phyloP scores from a whole-genome alignment of 2,888 invertebrate species.

The Hyposoter didymator region DNA sequence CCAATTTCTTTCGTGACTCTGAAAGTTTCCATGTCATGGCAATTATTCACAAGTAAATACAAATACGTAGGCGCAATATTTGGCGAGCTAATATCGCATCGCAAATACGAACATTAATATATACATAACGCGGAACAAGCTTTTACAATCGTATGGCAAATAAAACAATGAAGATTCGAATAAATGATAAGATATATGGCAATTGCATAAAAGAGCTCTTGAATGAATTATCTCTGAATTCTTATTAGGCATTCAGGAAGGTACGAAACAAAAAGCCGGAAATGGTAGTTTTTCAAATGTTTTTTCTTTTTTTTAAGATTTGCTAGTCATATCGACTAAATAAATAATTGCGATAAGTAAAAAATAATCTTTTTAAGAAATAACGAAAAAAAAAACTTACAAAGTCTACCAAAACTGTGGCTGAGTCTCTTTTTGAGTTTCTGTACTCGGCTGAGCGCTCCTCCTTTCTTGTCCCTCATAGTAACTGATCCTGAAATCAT shows the following conservation, averaged over 20 bases:
- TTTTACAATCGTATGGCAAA: conserved; percentile 57
- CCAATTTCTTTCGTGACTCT: conserved; percentile 3
- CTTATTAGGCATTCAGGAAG: background rate
- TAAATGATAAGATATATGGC: conserved; percentile 59
- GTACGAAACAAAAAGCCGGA: conserved; percentile 20
- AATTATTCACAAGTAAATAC: conserved; percentile 55
- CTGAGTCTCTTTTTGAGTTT: conserved; percentile 97
- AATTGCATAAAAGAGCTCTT: conserved; percentile 52
- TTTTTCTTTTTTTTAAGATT: background rate
- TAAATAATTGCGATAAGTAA: no score
- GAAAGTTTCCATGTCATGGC: conserved; percentile 16
- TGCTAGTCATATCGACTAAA: background rate
- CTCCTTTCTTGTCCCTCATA: conserved; percentile 96
- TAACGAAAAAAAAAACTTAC: conserved; percentile 89
- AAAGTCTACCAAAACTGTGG: conserved; percentile 97
- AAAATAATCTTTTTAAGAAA: no score
- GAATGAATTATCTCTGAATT: conserved; percentile 57
- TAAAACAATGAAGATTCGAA: conserved; percentile 50
- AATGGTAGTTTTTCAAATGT: conserved; percentile 26
- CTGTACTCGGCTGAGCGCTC: conserved; percentile 96
- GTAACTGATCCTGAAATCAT: conserved; percentile 87
- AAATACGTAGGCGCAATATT: conserved; percentile 50
- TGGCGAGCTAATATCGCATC: conserved; percentile 18
- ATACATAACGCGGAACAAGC: conserved; percentile 48
- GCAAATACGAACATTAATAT: conserved; percentile 58